phyloP scores from a whole-genome alignment of 2,888 invertebrate genomes.

The Ptilodon capucinus region DNA sequence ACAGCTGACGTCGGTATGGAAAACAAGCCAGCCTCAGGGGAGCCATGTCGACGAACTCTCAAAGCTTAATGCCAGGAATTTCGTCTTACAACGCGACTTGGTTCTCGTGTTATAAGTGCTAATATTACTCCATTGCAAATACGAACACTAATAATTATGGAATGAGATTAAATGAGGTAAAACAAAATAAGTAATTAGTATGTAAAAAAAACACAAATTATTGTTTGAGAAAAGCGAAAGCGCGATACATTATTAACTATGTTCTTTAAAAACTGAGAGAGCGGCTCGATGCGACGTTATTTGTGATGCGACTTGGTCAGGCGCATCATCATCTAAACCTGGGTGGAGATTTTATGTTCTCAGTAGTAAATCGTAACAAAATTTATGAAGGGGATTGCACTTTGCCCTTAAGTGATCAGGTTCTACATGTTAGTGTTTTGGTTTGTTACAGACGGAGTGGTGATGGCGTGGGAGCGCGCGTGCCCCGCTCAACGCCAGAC shows the following conservation, averaged over 20 bases:
- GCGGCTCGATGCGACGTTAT: no score
- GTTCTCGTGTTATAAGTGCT: slow-evolving; percentile 9
- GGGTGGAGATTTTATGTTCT: no score
- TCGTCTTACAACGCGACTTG: slow-evolving; percentile 12
- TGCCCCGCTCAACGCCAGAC: slow-evolving; percentile 91
- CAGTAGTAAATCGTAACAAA: no score
- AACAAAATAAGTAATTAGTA: not conserved
- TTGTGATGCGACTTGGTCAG: no score
- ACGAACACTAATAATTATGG: not conserved
- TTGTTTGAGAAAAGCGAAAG: no score
- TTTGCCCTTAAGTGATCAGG: no score
- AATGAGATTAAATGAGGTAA: no score
- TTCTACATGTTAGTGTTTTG: not conserved
- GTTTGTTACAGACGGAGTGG: slow-evolving; percentile 58
- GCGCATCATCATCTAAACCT: no score
- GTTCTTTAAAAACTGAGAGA: no score
- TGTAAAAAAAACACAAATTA: no score
- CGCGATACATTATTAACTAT: no score
- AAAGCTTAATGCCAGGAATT: slow-evolving; percentile 12
- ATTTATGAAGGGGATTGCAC: no score
- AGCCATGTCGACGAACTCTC: slow-evolving; percentile 15
- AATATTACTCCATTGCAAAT: not conserved
- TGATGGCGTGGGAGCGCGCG: slow-evolving; percentile 70
- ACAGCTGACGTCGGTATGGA: slow-evolving; percentile 11
- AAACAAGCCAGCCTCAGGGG: slow-evolving; percentile 7